Base-by-base conservation (phyloP, 2,113 vertebrate genomes). In the Ovibos moschatus region DNA sequence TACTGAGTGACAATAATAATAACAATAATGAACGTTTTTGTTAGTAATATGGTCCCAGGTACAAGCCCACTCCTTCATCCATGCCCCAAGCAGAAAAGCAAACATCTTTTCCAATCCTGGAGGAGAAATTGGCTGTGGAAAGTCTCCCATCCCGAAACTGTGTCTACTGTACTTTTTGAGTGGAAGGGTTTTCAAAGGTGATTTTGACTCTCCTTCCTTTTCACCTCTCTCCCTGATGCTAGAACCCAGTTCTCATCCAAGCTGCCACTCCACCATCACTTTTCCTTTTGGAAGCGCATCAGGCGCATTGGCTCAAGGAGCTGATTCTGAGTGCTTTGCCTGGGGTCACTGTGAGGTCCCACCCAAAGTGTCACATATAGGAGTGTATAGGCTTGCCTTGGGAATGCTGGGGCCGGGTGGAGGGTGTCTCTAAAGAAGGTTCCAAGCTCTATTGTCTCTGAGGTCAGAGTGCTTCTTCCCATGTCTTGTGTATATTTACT, bases 351-450 rank as follows among this genome's bases (percentile, higher is more conserved):
- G 33, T 78, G 33, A 36, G 30, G 36, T 40, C 8, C 71, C 81
- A 81, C 30, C 10, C 3, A 23, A 21, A 85, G 33, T 21, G 19
- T 45, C 36, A 10, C 47, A 3, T 16, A 2, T 2, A 0, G 55
- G 36, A 45, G 0, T 6, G 2, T 47, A 40, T 28, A 50, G 47
- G 13, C 79, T 78, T 47, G 40, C 83, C 74, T 30, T 2, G 0
- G 10, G 50, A 30, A 11, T 0, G 0, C 45, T 57, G 7, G 3
- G 2, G 5, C 33, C 1, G 1, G 19, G 19, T 3, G 3, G 3
- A 19, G 16, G 78, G 28, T 33, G 16, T 78, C 43, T 83, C 76
- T 12, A 23, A 67, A 62, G 74, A 82, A 84, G 50, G 58, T 51
- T 47, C 88, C 21, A 51, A 47, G 40, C 21, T 10, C 57, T 50